phyloP scores from a whole-genome alignment of 2,113 vertebrate species.

The Speoplatyrhinus poulsoni region DNA sequence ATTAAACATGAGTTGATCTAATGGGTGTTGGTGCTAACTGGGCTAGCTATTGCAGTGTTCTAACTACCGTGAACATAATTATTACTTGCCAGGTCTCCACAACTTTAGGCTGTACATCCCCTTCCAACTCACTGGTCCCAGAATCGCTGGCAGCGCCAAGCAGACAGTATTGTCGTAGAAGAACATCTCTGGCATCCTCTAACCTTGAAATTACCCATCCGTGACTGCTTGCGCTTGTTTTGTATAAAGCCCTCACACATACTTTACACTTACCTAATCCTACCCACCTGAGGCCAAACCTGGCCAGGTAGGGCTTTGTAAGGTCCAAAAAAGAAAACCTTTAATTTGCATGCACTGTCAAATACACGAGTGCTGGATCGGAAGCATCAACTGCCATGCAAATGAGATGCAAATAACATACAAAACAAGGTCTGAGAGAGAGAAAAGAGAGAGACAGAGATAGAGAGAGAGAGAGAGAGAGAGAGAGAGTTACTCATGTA shows the following conservation, averaged over 20 bases:
- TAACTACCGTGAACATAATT: background rate
- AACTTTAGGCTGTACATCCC: background rate
- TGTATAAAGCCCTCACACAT: slow-evolving; percentile 14
- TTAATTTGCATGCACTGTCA: slow-evolving; percentile 63
- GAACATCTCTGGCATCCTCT: background rate
- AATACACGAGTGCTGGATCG: slow-evolving; percentile 48
- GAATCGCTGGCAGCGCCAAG: background rate
- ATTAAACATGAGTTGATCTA: too few species aligned
- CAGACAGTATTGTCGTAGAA: background rate
- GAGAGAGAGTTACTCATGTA: background rate
- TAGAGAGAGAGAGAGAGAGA: background rate
- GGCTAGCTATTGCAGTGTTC: background rate
- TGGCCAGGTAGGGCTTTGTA: slow-evolving; percentile 23
- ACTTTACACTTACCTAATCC: slow-evolving; percentile 7
- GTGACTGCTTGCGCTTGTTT: slow-evolving; percentile 11
- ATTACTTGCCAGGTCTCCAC: background rate
- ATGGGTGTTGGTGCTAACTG: too few species aligned
- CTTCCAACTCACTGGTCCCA: background rate
- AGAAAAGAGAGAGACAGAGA: slow-evolving; percentile 17
- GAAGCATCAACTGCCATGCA: slow-evolving; percentile 78
- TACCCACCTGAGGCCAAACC: background rate
- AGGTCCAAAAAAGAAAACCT: slow-evolving; percentile 14
- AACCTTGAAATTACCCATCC: slow-evolving; percentile 1
- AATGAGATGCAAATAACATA: slow-evolving; percentile 74
- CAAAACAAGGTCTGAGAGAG: slow-evolving; percentile 43